Evolutionary conservation across 2,888 invertebrate species (phyloP).

Genomic region (Oscheius sp.): DNA sequence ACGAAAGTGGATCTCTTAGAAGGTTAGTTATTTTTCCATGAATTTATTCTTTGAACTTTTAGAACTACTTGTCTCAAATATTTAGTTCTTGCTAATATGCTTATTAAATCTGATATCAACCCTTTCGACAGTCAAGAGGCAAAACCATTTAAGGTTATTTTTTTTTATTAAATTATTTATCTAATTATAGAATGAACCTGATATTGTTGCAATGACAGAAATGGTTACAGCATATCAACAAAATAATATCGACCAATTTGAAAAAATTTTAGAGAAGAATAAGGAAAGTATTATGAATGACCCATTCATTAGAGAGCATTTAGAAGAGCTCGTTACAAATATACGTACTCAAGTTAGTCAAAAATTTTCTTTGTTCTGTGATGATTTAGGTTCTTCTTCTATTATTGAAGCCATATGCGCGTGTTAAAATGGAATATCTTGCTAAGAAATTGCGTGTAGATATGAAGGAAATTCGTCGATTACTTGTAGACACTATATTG

Average conservation of each 20-base stretch:
- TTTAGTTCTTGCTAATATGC: constrained; percentile 97
- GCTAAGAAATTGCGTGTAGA: constrained; percentile 78
- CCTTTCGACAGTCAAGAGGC: constrained; percentile 99
- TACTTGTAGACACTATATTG: constrained; percentile 94
- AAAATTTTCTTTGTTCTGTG: too few species aligned
- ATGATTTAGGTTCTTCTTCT: constrained; percentile 83
- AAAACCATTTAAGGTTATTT: constrained; percentile 85
- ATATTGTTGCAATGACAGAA: constrained; percentile 98
- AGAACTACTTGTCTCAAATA: constrained; percentile 97
- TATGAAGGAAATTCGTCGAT: constrained; percentile 85
- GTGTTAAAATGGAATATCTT: constrained; percentile 96
- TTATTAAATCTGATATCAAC: constrained; percentile 98
- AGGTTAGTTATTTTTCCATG: background rate
- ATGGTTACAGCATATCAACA: constrained; percentile 77
- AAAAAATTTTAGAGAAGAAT: constrained; percentile 80
- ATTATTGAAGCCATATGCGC: constrained; percentile 94
- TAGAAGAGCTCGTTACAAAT: constrained; percentile 82
- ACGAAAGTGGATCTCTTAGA: constrained; percentile 92
- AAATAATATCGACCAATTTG: constrained; percentile 77
- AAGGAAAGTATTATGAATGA: constrained; percentile 97
- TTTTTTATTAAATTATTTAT: background rate
- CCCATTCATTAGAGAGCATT: constrained; percentile 97
- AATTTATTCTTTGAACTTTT: constrained; percentile 73
- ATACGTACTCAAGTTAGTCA: constrained; percentile 84
- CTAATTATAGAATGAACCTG: constrained; percentile 83